Evolutionary conservation across 2,888 invertebrate species (phyloP).

Genomic region (Cryptocephalus moraei): DNA sequence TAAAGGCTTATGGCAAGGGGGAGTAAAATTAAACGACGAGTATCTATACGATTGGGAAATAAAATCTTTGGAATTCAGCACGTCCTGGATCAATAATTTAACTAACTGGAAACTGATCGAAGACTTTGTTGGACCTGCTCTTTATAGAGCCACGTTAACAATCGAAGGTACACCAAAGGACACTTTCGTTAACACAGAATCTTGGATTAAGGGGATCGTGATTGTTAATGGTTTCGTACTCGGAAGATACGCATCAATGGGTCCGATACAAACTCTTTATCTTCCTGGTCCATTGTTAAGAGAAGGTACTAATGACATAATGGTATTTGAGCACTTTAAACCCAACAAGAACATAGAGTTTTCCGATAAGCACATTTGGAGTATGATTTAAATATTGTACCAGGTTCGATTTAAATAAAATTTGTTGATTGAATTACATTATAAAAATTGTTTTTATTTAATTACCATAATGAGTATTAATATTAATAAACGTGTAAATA

Average conservation of each 20-base stretch:
- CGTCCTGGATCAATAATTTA: conserved; percentile 28
- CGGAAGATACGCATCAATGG: conserved; percentile 66
- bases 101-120: conserved; percentile 43
- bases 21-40: conserved; percentile 36
- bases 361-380: conserved; percentile 21
- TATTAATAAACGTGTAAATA: too few species aligned
- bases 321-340: conserved; percentile 34
- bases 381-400: too few species aligned
- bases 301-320: conserved; percentile 36
- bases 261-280: conserved; percentile 76
- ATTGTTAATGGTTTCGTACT: conserved; percentile 79
- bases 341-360: conserved; percentile 20
- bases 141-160: conserved; percentile 45
- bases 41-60: conserved; percentile 37
- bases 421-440: too few species aligned
- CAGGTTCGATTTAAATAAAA: neutral
- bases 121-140: conserved; percentile 53
- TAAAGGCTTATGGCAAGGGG: conserved; percentile 37
- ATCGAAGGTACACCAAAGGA: conserved; percentile 49
- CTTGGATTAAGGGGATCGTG: conserved; percentile 78
- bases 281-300: conserved; percentile 66
- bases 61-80: conserved; percentile 43
- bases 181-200: conserved; percentile 65
- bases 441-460: too few species aligned
- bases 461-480: too few species aligned